Evolutionary conservation across 2,113 vertebrate species (phyloP), one percentile per base, ranked within the genome.

Genomic region (Silurus meridionalis): DNA sequence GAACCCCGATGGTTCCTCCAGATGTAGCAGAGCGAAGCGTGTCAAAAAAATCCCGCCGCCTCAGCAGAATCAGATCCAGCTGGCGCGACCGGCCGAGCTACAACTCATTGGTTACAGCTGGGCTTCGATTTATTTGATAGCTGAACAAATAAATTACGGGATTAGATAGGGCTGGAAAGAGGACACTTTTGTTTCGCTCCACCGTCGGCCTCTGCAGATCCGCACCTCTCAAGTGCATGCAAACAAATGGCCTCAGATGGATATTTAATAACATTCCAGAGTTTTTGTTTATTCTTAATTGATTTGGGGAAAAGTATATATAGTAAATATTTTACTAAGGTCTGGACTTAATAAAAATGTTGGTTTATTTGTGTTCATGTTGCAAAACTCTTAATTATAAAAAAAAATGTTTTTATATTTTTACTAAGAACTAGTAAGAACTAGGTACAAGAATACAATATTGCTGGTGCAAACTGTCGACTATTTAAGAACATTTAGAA

Each of bases 71-170:
- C 92, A 90, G 91, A 50, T 89, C 83, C 88, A 89, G 86, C 88
- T 87, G 88, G 88, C 83, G 52, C 21, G 90, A 93, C 94, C 94
- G 91, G 93, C 91, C 92, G 13, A 91, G 96, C 95, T 96, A 94
- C 95, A 96, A 96, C 95, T 97, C 96, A 97, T 96, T 96, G 96
- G 94, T 97, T 98, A 96, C 97, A 98, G 97, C 97, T 97, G 96
- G 95, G 95, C 95, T 96, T 97, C 95, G 92, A 95, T 98, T 98
- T 97, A 96, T 97, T 95, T 96, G 95, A 97, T 95, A 95, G 95
- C 95, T 97, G 95, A 97, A 97, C 97, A 99, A 98, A 98, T 98
- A 98, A 97, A 97, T 97, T 93, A 95, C 94, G 90, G 95, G 96
- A 97, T 97, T 96, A 96, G 96, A 96, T 95, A 91, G 91, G 92